Conservation (phyloP, 2,888 invertebrate species). For the Rhyacophila evoluta region DNA sequence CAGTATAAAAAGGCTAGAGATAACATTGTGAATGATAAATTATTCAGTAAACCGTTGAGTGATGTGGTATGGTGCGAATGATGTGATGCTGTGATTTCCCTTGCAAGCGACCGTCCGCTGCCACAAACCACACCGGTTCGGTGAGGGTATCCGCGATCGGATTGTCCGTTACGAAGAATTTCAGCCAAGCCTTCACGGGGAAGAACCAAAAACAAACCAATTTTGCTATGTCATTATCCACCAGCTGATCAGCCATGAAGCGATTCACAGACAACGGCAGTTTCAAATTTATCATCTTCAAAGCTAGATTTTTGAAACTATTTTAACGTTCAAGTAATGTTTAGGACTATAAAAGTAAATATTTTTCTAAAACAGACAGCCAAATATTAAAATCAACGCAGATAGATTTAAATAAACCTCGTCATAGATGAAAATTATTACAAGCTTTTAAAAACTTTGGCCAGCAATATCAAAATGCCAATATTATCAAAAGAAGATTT, state of each 20-base stretch:
- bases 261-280: background rate
- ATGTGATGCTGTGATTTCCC: constrained; percentile 53
- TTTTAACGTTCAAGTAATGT: too few species aligned
- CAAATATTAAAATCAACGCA: too few species aligned
- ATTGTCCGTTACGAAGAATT: constrained; percentile 71
- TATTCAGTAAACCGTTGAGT: constrained; percentile 39
- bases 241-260: background rate
- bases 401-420: too few species aligned
- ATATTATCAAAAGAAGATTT: too few species aligned
- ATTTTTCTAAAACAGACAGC: too few species aligned
- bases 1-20: background rate
- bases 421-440: too few species aligned
- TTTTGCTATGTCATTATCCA: constrained; percentile 41
- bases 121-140: constrained; percentile 68
- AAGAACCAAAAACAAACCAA: constrained; percentile 54
- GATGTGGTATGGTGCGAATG: constrained; percentile 52
- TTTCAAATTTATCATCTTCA: too few species aligned
- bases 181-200: constrained; percentile 68
- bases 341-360: too few species aligned
- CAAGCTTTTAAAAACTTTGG: too few species aligned
- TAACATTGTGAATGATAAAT: background rate
- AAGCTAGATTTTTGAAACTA: too few species aligned
- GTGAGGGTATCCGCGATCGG: constrained; percentile 67
- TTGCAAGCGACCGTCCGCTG: constrained; percentile 58
- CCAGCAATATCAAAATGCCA: too few species aligned